Evolutionary conservation across 2,888 invertebrate genomes (phyloP).

Genomic region (Eueremaeus valkanovi): DNA sequence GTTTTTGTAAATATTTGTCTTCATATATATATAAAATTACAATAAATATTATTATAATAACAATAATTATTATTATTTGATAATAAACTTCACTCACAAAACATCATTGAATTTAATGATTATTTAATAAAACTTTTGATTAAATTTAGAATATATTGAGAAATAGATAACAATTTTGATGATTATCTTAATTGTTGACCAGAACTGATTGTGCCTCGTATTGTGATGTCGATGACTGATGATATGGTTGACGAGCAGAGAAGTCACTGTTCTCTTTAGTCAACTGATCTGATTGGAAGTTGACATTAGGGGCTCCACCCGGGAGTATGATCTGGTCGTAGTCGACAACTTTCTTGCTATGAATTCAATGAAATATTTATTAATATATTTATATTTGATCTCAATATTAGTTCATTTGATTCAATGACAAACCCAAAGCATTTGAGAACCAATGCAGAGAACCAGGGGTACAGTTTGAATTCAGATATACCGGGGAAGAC

Average conservation of each 20-base stretch:
- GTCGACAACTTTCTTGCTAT: conserved; percentile 59
- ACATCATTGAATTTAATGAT: neutral
- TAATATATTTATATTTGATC: too few species aligned
- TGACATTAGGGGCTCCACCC: conserved; percentile 62
- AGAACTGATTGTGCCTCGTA: neutral
- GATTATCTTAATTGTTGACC: neutral
- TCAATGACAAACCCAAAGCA: conserved; percentile 41
- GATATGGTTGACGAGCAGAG: conserved; percentile 82
- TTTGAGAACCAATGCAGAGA: conserved; percentile 11
- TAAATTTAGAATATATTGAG: too few species aligned
- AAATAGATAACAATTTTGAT: neutral
- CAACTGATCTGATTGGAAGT: conserved; percentile 73
- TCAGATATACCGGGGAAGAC: conserved; percentile 75
- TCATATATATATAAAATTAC: too few species aligned
- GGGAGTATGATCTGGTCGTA: conserved; percentile 57
- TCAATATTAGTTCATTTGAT: too few species aligned
- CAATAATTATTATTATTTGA: too few species aligned
- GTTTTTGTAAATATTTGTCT: too few species aligned
- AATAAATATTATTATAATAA: too few species aligned
- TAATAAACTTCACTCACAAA: neutral
- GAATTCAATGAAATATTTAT: neutral
- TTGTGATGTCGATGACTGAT: conserved; percentile 59
- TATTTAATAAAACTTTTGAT: neutral
- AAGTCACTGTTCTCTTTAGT: conserved; percentile 96
- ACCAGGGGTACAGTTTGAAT: conserved; percentile 33